phyloP scores from a whole-genome alignment of 1,140 invertebrate genomes.

The Stenopsyche tienmushanensis region DNA sequence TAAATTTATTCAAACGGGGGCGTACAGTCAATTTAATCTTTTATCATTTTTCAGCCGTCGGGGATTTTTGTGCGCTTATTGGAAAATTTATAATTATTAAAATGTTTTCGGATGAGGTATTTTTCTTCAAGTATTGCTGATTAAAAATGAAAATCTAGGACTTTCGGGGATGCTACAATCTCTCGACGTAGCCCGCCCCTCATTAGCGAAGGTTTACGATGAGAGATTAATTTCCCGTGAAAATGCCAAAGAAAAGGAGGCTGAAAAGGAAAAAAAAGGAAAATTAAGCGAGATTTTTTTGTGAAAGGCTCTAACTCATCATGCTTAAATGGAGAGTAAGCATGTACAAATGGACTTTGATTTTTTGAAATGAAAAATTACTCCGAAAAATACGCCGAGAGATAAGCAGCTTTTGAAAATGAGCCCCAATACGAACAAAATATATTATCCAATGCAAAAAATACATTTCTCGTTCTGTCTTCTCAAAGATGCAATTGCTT shows the following conservation, averaged over 20 bases:
- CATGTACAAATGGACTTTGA: slow-evolving; percentile 5
- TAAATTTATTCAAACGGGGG: too few relatives aligned
- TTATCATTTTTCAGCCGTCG: too few relatives aligned
- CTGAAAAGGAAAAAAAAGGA: slow-evolving; percentile 27
- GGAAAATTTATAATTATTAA: neutral
- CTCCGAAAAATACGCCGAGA: neutral
- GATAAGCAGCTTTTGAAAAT: neutral
- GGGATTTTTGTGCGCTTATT: too few relatives aligned
- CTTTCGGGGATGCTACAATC: slow-evolving; percentile 13
- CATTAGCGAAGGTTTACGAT: slow-evolving; percentile 40
- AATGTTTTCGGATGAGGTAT: neutral
- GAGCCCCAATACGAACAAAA: too few relatives aligned
- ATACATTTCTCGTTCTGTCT: too few relatives aligned
- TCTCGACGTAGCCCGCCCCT: slow-evolving; percentile 20
- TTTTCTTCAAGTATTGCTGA: slow-evolving; percentile 5
- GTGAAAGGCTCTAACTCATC: slow-evolving; percentile 2
- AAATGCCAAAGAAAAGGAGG: slow-evolving; percentile 36
- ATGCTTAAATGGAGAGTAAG: neutral
- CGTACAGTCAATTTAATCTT: too few relatives aligned
- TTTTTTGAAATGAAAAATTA: too few relatives aligned
- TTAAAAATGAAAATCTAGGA: slow-evolving; percentile 16
- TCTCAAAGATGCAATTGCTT: too few relatives aligned
- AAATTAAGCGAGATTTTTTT: slow-evolving; percentile 28
- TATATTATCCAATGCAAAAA: too few relatives aligned
- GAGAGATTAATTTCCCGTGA: slow-evolving; percentile 41